Evolutionary conservation across 2,113 vertebrate species (phyloP).

Genomic region (Loxodonta africana): DNA sequence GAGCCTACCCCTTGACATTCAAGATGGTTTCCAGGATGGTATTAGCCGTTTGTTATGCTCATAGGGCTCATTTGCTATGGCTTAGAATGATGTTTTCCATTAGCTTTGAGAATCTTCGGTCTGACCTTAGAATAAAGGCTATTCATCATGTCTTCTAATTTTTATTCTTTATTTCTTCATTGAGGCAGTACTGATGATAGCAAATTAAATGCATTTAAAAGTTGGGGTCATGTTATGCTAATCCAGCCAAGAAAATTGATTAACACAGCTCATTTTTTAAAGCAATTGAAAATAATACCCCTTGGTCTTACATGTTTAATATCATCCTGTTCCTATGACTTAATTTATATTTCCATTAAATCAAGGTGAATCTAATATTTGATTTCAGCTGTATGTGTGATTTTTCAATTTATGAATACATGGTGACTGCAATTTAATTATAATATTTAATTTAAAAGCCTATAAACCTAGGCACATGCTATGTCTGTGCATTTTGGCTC

Average conservation of each 20-base stretch:
- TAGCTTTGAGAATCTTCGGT: constrained; percentile 76
- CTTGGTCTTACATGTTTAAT: constrained; percentile 43
- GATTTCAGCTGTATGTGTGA: neutral
- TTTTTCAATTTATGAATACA: neutral
- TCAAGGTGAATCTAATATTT: constrained; percentile 41
- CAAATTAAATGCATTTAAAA: constrained; percentile 78
- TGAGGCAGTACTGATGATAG: constrained; percentile 45
- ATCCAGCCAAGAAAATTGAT: constrained; percentile 65
- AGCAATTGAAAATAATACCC: constrained; percentile 31
- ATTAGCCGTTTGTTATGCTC: constrained; percentile 71
- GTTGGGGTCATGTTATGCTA: constrained; percentile 38
- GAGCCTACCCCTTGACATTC: constrained; percentile 80
- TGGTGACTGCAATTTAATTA: neutral
- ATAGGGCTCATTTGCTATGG: constrained; percentile 71
- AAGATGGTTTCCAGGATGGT: constrained; percentile 77
- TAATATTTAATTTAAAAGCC: constrained; percentile 23
- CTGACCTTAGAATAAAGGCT: constrained; percentile 75
- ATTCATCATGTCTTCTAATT: constrained; percentile 77
- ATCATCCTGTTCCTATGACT: neutral
- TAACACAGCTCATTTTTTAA: constrained; percentile 50
- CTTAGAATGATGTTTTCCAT: constrained; percentile 79
- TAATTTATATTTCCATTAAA: constrained; percentile 65
- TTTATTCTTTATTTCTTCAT: constrained; percentile 71
- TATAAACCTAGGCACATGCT: neutral
- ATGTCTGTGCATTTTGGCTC: neutral